phyloP scores from a whole-genome alignment of 1,140 invertebrate species.

The Eufriesea mexicana region DNA sequence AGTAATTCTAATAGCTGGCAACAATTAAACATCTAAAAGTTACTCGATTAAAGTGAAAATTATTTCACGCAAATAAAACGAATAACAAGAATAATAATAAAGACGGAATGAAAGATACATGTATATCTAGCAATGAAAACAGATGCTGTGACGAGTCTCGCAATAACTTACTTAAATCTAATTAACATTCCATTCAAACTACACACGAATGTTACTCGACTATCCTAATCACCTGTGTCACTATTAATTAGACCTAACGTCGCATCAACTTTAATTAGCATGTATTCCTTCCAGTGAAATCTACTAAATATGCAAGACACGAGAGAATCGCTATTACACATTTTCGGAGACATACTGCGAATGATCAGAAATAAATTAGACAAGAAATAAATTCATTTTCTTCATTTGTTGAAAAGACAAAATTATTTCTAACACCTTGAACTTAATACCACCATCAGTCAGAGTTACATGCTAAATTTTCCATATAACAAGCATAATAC shows the following conservation, averaged over 20 bases:
- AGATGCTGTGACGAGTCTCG: background rate
- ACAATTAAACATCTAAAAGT: background rate
- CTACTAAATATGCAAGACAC: background rate
- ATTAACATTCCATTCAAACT: constrained; percentile 35
- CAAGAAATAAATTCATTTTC: background rate
- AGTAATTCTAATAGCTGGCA: background rate
- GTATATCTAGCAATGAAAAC: background rate
- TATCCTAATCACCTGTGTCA: constrained; percentile 19
- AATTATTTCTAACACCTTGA: background rate
- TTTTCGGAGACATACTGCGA: background rate
- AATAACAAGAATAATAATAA: background rate
- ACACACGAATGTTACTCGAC: background rate
- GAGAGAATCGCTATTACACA: background rate
- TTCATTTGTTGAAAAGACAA: background rate
- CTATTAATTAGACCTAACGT: constrained; percentile 35
- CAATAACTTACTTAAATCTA: constrained; percentile 34
- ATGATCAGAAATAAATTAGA: background rate
- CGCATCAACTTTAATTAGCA: constrained; percentile 35
- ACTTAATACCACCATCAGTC: background rate
- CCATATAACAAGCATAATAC: background rate
- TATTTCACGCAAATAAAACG: background rate
- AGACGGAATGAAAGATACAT: background rate
- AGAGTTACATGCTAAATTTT: background rate
- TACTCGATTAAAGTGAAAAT: background rate
- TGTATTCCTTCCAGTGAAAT: background rate